Base-by-base conservation (phyloP, 30 jellyfish, hydroid and myxozoan genomes). In the Calvadosia cruxmelitensis region DNA sequence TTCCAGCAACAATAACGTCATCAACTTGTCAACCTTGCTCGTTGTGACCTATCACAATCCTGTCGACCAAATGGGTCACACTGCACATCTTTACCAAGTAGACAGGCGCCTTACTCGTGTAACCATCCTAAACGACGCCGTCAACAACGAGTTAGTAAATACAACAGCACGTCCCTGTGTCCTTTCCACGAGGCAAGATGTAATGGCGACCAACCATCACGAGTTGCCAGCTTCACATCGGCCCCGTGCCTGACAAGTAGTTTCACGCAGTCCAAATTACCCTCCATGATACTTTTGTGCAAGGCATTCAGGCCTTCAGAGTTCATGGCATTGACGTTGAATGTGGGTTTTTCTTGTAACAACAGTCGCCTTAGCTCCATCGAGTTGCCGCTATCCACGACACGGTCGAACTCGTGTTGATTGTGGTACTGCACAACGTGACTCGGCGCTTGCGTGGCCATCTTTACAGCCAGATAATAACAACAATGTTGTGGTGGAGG, bases 191-290 rank as follows among this genome's bases (percentile, higher is more conserved):
- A 67, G 24, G 93, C 93, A 15, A 79, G 79, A 34, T 79, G 93
- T 77, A 79, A 42, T 3, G 93, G 93, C 62, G 93, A 79, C 93
- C 93, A 79, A 27, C 93, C 93, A 30, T 79, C 93, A 31, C 93
- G 31, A 3, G 93, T 79, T n/a, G 93, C 93, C 63, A 79, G 74
- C 34, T 71, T 71, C 24, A 79, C 52, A 68, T 79, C 84, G 48
- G 93, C 93, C 13, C 93, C 93, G 53, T 79, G 80, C 36, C 93
- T 65, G 27, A 79, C 93, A 30, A 79, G 93, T 3, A 79, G 50
- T 70, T 72, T 71, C 69, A 79, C 63, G 53, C 93, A 79, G 79
- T 79, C 93, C 31, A 79, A 71, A 71, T 79, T 71, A 28, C 93
- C 84, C 65, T 79, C 70, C 93, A 79, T 79, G 27, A 79, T 66